Conservation (phyloP, 2,797 vertebrate species). For the Masticophis lateralis region DNA sequence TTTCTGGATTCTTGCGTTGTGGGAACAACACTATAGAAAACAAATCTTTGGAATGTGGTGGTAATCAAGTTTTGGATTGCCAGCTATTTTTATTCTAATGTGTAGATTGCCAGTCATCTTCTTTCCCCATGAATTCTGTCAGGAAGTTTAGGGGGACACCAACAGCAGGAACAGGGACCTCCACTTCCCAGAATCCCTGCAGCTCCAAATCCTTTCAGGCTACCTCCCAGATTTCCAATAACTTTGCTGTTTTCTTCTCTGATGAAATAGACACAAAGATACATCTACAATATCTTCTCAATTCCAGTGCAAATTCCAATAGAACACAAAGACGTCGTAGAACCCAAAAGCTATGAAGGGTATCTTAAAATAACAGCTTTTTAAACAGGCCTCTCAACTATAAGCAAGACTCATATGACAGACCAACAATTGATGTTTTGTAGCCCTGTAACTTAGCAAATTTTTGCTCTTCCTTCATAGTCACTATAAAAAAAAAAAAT, state of each 20-base stretch:
- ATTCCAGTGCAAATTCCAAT: not conserved
- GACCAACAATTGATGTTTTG: constrained; percentile 28
- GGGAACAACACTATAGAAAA: not conserved
- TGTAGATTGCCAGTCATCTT: not conserved
- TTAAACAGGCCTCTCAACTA: constrained; percentile 13
- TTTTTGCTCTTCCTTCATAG: constrained; percentile 37
- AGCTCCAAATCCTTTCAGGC: not conserved
- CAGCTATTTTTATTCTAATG: not conserved
- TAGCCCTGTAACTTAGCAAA: constrained; percentile 39
- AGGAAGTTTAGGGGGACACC: not conserved
- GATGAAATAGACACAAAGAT: not conserved
- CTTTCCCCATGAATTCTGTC: not conserved
- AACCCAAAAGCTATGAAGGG: constrained; percentile 16
- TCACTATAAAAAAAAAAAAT: constrained; percentile 45
- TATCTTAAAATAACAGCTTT: constrained; percentile 32
- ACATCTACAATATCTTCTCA: constrained; percentile 16
- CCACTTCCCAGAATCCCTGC: not conserved
- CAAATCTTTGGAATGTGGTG: not conserved
- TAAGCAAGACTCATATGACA: not conserved
- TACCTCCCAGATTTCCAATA: not conserved
- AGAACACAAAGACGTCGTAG: constrained; percentile 32
- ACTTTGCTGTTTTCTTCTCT: constrained; percentile 13
- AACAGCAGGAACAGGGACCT: not conserved
- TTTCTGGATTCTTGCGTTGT: constrained; percentile 17
- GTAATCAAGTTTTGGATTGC: not conserved